Evolutionary conservation across 2,113 vertebrate species (phyloP), one percentile per base, ranked within the genome.

Genomic region (Porphyrio hochstetteri): DNA sequence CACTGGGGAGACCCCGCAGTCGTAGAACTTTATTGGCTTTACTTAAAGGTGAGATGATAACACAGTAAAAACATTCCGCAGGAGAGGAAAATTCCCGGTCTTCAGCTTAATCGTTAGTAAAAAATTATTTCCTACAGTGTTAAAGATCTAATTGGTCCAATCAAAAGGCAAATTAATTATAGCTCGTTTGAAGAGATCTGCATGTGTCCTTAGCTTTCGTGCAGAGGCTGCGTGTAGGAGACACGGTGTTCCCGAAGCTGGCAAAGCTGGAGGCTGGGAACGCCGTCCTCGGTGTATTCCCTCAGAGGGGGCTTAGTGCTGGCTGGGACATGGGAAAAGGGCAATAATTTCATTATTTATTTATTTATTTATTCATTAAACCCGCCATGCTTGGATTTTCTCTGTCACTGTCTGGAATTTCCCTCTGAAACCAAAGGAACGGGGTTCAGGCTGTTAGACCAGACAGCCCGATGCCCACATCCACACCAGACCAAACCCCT

Each of bases 91-190:
- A 48, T 81, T 86, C 92, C 55, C 3, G 1, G 24, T 35, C 91
- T 82, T 92, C 92, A 20, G 94, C 83, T 90, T 80, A 82, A 93
- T 80, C 59, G 10, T 92, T 93, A 91, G 90, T 77, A 92, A 94
- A 91, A 96, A 95, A 94, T 71, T 79, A 88, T 96, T 95, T 97
- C 92, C 87, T 79, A 38, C 64, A 71, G 94, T 92, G 94, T 72
- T 91, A 42, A 65, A 65, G 95, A 96, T 89, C 85, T 97, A 96
- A 97, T 96, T 95, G 96, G 88, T 88, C 95, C 80, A 94, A 94
- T 95, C 84, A 82, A 93, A 95, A 94, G 95, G 93, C 94, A 97
- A 90, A 92, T 97, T 96, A 95, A 97, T 83, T 93, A 83, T 10
- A 14, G 89, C 95, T 97, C 93, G 48, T 97, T 96, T 93, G 95